A percentile compares a stretch with the other conserved stretches of the same genome.
phyloP scores from a whole-genome alignment of 2,797 vertebrate species.

The Gephyroberyx darwinii region DNA sequence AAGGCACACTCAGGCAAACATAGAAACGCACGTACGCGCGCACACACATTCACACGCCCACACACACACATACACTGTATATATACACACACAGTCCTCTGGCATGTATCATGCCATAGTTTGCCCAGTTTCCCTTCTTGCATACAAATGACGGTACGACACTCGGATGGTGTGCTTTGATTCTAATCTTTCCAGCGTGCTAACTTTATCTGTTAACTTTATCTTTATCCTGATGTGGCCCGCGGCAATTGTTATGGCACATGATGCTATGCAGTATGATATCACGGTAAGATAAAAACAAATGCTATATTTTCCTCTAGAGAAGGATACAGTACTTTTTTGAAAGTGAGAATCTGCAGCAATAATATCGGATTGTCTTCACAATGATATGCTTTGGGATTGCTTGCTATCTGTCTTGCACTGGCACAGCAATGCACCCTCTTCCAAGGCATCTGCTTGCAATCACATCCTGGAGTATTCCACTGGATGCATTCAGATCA shows the following conservation, averaged over 20 bases:
- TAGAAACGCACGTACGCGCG: not conserved
- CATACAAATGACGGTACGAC: constrained; percentile 17
- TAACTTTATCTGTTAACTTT: constrained; percentile 61
- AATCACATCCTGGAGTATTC: not conserved
- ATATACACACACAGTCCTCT: not conserved
- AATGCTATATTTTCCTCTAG: constrained; percentile 18
- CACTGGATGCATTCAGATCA: not conserved
- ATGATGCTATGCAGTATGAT: constrained; percentile 20
- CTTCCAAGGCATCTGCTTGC: constrained; percentile 27
- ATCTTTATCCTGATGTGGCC: constrained; percentile 51
- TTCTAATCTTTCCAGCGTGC: constrained; percentile 48
- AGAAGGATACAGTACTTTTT: constrained; percentile 19
- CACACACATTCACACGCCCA: constrained; percentile 43
- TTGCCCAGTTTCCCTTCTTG: constrained; percentile 16
- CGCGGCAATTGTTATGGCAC: constrained; percentile 48
- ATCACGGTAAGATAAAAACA: constrained; percentile 24
- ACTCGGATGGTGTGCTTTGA: constrained; percentile 39
- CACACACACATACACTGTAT: constrained; percentile 6
- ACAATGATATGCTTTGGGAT: not conserved
- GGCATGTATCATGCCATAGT: constrained; percentile 12
- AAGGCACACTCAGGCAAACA: too few relatives aligned
- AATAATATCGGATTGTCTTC: not conserved
- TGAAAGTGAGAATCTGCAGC: constrained; percentile 18
- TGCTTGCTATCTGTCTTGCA: constrained; percentile 14
- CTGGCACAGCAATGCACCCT: not conserved